Conservation (phyloP, 2,113 vertebrate genomes). For the Bubalus kerabau region DNA sequence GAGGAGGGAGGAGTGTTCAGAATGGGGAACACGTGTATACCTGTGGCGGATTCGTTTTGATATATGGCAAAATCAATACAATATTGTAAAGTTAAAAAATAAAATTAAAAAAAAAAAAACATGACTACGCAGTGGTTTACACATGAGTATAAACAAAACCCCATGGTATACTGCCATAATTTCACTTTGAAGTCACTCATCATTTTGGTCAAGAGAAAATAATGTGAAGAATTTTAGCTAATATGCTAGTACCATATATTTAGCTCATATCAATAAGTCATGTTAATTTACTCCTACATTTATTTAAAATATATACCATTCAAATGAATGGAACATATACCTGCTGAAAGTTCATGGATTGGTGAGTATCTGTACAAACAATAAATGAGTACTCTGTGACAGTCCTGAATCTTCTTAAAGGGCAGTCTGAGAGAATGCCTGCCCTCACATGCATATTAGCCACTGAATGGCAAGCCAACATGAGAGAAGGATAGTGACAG, state of each 20-base stretch:
- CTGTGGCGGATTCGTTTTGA: too few species aligned
- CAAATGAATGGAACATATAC: not conserved
- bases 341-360: not conserved
- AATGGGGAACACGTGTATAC: too few species aligned
- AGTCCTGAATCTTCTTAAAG: not conserved
- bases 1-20: too few species aligned
- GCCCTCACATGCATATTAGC: not conserved
- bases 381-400: not conserved
- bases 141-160: not conserved
- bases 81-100: too few species aligned
- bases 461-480: too few species aligned
- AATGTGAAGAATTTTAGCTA: not conserved
- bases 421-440: rapidly evolving
- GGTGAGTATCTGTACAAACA: not conserved
- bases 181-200: not conserved
- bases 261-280: not conserved
- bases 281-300: not conserved
- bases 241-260: not conserved
- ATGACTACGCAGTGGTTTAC: not conserved
- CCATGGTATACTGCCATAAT: not conserved
- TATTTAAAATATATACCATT: not conserved
- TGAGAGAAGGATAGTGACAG: rapidly evolving
- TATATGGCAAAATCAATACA: too few species aligned
- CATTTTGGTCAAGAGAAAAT: not conserved
- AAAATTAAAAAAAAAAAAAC: not conserved